Percentiles rank a stretch among this genome's conserved stretches.
Evolutionary conservation across 1,140 invertebrate genomes (phyloP).

Genomic region (Pseudomyrmex gracilis): DNA sequence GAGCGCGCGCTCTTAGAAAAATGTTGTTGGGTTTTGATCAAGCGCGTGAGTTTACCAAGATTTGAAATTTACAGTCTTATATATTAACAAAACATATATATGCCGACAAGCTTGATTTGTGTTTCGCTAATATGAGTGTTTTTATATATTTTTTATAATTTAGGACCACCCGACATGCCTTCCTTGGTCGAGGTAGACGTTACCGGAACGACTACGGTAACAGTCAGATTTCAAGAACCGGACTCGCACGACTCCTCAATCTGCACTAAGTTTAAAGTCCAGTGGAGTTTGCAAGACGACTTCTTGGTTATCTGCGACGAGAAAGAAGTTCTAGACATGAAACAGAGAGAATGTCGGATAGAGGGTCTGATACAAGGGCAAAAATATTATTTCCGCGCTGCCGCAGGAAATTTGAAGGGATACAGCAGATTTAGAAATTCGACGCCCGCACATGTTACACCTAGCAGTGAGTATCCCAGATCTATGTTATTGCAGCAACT

Average conservation of each 20-base stretch:
- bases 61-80: no score
- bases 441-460: constrained; percentile 92
- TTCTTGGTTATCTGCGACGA: constrained; percentile 92
- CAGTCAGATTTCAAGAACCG: constrained; percentile 91
- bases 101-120: no score
- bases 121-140: no score
- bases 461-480: constrained; percentile 91
- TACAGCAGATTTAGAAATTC: constrained; percentile 92
- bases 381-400: constrained; percentile 94
- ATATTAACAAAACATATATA: no score
- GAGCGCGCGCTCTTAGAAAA: constrained; percentile 92
- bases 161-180: constrained; percentile 92
- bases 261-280: constrained; percentile 96
- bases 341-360: constrained; percentile 86
- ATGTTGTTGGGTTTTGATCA: constrained; percentile 90
- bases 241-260: constrained; percentile 89
- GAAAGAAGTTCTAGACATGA: constrained; percentile 91
- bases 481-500: not conserved
- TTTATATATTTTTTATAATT: constrained; percentile 21
- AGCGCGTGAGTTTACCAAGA: constrained; percentile 86
- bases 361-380: constrained; percentile 91
- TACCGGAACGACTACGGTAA: constrained; percentile 91
- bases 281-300: constrained; percentile 94
- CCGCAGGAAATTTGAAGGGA: constrained; percentile 95
- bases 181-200: constrained; percentile 93